A percentile compares a stretch with the other conserved stretches of the same genome.
These are phyloP conservation scores for Protobothrops flavoviridis DNA, from an alignment of 2,113 vertebrate genomes.

Conservation along the genomic window DNA sequence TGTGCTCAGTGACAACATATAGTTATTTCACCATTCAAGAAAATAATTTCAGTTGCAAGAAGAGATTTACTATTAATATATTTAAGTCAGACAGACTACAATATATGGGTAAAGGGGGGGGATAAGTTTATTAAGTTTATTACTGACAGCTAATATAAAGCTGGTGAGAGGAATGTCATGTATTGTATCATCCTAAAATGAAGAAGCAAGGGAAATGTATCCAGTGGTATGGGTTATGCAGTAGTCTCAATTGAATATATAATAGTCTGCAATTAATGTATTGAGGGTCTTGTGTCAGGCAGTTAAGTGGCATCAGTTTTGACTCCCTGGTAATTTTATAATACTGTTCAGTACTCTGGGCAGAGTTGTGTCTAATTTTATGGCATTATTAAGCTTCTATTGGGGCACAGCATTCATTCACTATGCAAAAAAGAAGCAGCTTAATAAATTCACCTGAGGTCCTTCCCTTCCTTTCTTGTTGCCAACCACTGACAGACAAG, in stretches of 20 bases:
- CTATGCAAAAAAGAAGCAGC: background rate
- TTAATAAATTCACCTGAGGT: rapidly evolving
- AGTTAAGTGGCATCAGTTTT: background rate
- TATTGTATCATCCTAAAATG: conserved; percentile 4
- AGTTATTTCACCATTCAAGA: background rate
- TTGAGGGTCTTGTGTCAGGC: background rate
- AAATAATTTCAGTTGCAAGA: background rate
- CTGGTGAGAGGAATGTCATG: background rate
- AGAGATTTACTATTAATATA: background rate
- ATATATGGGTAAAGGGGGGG: background rate
- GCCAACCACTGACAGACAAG: background rate
- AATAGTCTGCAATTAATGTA: conserved; percentile 19
- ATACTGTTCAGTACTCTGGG: background rate
- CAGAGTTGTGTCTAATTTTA: background rate
- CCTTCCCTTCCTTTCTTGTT: background rate
- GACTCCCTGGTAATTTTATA: background rate
- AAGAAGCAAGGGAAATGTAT: background rate
- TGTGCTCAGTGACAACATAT: background rate
- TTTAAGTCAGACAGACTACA: background rate
- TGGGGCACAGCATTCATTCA: rapidly evolving
- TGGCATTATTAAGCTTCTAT: background rate
- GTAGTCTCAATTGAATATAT: background rate
- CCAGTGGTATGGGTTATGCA: background rate
- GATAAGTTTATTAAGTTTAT: conserved; percentile 35
- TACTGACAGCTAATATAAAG: background rate